Evolutionary conservation across 2,888 invertebrate genomes (phyloP).

Genomic region (Yponomeuta plumbellus): DNA sequence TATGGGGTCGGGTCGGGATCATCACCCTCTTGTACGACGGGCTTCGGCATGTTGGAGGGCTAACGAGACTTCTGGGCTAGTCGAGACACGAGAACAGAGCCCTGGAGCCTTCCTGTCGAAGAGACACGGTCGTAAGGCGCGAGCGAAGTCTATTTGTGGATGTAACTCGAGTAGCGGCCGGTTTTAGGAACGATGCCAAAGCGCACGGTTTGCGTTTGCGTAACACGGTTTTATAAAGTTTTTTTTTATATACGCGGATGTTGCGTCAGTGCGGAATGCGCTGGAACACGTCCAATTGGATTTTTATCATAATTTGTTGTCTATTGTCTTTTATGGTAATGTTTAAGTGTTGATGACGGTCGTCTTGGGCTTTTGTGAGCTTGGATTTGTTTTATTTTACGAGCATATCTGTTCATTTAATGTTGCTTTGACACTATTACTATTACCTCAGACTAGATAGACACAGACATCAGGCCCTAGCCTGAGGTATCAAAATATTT

Average conservation of each 20-base stretch:
- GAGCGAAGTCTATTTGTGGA: conserved; percentile 71
- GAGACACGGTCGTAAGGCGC: conserved; percentile 38
- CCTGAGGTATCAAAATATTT: no score
- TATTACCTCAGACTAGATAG: background rate
- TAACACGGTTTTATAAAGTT: conserved; percentile 58
- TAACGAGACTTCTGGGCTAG: conserved; percentile 79
- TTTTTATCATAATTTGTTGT: conserved; percentile 55
- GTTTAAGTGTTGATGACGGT: conserved; percentile 40
- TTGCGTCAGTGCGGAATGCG: conserved; percentile 68
- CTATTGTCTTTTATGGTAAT: conserved; percentile 72
- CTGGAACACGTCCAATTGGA: conserved; percentile 65
- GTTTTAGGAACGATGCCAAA: conserved; percentile 68
- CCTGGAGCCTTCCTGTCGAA: conserved; percentile 83
- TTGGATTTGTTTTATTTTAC: background rate
- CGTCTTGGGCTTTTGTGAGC: background rate
- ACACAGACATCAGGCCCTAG: background rate
- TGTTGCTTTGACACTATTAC: no score
- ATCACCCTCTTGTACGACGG: conserved; percentile 82
- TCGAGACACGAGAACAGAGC: conserved; percentile 84
- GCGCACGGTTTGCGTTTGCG: conserved; percentile 53
- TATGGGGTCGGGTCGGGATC: conserved; percentile 98
- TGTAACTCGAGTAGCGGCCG: conserved; percentile 70
- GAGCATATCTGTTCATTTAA: no score
- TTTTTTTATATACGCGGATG: conserved; percentile 70
- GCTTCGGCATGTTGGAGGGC: conserved; percentile 88